These are phyloP conservation scores for Diceros bicornis DNA, from an alignment of 2,797 vertebrate genomes.

Conservation along the genomic window DNA sequence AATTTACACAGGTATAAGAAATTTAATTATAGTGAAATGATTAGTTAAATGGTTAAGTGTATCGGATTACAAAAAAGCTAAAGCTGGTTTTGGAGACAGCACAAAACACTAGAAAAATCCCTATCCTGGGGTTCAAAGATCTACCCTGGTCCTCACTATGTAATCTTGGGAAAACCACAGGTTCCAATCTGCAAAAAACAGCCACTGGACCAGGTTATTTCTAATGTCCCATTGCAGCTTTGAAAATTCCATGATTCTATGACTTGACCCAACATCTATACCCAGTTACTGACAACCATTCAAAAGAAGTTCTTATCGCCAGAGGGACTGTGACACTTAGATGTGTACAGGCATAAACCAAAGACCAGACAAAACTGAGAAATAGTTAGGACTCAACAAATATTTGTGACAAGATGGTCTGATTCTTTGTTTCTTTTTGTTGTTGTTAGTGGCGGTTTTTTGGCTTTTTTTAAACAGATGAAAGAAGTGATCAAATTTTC, in stretches of 20 bases:
- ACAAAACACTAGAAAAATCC: background rate
- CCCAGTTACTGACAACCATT: background rate
- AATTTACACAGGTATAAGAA: background rate
- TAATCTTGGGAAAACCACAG: background rate
- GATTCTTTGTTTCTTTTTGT: background rate
- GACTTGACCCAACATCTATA: background rate
- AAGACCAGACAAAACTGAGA: constrained; percentile 7
- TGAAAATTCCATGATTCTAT: background rate
- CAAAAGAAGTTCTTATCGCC: background rate
- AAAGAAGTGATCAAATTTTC: constrained; percentile 1
- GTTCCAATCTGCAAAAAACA: background rate
- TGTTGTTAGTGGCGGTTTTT: background rate
- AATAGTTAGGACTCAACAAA: background rate
- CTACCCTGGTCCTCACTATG: background rate
- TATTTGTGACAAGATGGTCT: background rate
- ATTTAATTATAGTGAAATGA: constrained; percentile 21
- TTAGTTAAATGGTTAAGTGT: background rate
- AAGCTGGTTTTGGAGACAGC: constrained; percentile 9
- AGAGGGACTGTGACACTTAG: background rate
- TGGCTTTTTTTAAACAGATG: background rate
- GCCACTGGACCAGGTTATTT: background rate
- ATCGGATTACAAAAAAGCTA: background rate
- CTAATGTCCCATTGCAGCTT: background rate
- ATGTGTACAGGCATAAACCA: background rate
- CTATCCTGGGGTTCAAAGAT: background rate